Conservation (phyloP, 2,797 vertebrate species). For the Periophthalmus magnuspinnatus region DNA sequence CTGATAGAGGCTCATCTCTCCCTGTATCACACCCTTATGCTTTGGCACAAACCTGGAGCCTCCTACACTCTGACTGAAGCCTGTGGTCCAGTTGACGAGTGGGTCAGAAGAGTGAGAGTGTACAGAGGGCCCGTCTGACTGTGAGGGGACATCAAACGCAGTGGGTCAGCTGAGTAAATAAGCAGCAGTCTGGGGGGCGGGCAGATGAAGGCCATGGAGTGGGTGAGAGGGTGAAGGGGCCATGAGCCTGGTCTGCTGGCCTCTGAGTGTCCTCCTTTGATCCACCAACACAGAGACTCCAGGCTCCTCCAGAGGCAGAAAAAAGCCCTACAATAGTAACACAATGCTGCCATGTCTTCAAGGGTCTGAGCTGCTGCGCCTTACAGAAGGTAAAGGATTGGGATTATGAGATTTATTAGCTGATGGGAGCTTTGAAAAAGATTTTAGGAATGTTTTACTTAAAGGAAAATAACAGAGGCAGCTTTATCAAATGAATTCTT, state of each 20-base stretch:
- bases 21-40: constrained; percentile 59
- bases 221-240: constrained; percentile 73
- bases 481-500: constrained; percentile 64
- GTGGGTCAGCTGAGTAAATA: constrained; percentile 76
- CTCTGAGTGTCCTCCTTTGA: constrained; percentile 61
- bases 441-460: constrained; percentile 62
- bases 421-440: constrained; percentile 59
- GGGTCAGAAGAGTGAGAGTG: constrained; percentile 40
- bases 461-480: constrained; percentile 63
- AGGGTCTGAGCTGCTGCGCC: constrained; percentile 31
- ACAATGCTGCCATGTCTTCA: constrained; percentile 66
- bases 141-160: constrained; percentile 67
- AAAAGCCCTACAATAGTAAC: constrained; percentile 52
- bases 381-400: constrained; percentile 53
- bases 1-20: constrained; percentile 71
- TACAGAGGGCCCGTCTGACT: constrained; percentile 42
- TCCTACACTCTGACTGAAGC: constrained; percentile 60
- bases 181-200: constrained; percentile 48
- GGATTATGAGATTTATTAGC: constrained; percentile 75
- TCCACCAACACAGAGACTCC: constrained; percentile 48
- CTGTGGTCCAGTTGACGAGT: constrained; percentile 49
- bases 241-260: constrained; percentile 52
- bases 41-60: constrained; percentile 67
- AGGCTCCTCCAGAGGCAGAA: constrained; percentile 49
- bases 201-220: constrained; percentile 67